Conservation (phyloP, 2,888 invertebrate species). For the Erannis defoliaria region DNA sequence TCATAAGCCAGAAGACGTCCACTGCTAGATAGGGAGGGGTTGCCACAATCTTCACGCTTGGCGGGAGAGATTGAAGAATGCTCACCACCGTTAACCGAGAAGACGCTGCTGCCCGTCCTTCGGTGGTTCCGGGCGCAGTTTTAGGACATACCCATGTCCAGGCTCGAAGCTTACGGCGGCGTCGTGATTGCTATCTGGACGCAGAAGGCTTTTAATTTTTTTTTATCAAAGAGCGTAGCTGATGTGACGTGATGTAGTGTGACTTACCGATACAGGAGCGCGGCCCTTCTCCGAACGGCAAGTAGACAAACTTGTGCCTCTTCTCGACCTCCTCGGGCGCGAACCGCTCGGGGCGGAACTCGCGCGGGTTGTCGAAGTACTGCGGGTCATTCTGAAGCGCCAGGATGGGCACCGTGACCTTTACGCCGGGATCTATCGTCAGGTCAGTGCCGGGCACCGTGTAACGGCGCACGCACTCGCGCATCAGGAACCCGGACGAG, state of each 20-base stretch:
- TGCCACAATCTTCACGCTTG: no score
- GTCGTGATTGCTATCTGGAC: no score
- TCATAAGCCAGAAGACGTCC: no score
- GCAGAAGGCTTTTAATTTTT: no score
- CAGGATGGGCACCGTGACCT: constrained; percentile 37
- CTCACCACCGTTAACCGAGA: no score
- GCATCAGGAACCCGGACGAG: constrained; percentile 55
- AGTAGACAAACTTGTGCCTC: constrained; percentile 60
- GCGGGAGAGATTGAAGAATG: no score
- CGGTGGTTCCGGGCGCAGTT: no score
- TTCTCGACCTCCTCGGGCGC: constrained; percentile 53
- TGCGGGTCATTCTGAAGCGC: constrained; percentile 66
- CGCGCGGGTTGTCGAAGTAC: constrained; percentile 61
- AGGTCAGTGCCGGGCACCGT: constrained; percentile 57
- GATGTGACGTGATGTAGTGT: neutral
- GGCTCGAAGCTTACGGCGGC: no score
- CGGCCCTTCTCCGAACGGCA: constrained; percentile 73
- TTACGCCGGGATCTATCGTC: constrained; percentile 55
- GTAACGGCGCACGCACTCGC: constrained; percentile 54
- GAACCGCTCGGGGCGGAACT: constrained; percentile 68
- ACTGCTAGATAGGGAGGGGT: no score
- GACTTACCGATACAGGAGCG: constrained; percentile 70
- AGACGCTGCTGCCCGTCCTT: no score
- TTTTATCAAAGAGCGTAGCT: no score
- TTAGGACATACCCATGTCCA: no score